Evolutionary conservation across 2,113 vertebrate genomes (phyloP).

Genomic region (Bujurquina vittata): DNA sequence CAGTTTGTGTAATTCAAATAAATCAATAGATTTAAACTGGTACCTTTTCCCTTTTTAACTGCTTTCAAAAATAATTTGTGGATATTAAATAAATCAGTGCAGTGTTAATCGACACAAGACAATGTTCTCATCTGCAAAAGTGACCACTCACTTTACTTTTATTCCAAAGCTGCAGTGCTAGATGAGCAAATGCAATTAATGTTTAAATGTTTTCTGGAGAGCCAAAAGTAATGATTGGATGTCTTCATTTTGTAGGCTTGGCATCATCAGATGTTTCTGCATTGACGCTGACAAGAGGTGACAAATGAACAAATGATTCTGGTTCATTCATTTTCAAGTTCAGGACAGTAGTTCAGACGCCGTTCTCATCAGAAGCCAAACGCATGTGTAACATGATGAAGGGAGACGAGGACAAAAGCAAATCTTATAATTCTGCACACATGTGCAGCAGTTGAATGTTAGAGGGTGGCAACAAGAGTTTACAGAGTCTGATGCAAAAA

Average conservation of each 20-base stretch:
- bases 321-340: slow-evolving; percentile 6
- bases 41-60: neutral
- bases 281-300: slow-evolving; percentile 23
- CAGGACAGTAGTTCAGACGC: neutral
- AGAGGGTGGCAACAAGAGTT: neutral
- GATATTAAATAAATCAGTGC: neutral
- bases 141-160: slow-evolving; percentile 48
- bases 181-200: slow-evolving; percentile 56
- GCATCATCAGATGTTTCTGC: slow-evolving; percentile 41
- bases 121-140: slow-evolving; percentile 37
- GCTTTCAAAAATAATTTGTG: neutral
- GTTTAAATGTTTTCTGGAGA: slow-evolving; percentile 42
- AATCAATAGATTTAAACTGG: neutral
- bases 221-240: slow-evolving; percentile 50
- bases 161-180: slow-evolving; percentile 25
- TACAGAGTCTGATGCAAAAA: neutral
- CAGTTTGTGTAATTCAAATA: neutral
- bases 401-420: neutral
- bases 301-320: slow-evolving; percentile 25
- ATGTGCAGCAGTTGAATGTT: neutral
- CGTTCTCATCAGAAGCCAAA: neutral
- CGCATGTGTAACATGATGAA: neutral
- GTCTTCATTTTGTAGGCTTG: slow-evolving; percentile 34
- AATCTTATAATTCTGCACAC: neutral
- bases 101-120: slow-evolving; percentile 13